A percentile compares a stretch with the other conserved stretches of the same genome.
phyloP scores from a whole-genome alignment of 2,888 invertebrate species.

The Unio delphinus region DNA sequence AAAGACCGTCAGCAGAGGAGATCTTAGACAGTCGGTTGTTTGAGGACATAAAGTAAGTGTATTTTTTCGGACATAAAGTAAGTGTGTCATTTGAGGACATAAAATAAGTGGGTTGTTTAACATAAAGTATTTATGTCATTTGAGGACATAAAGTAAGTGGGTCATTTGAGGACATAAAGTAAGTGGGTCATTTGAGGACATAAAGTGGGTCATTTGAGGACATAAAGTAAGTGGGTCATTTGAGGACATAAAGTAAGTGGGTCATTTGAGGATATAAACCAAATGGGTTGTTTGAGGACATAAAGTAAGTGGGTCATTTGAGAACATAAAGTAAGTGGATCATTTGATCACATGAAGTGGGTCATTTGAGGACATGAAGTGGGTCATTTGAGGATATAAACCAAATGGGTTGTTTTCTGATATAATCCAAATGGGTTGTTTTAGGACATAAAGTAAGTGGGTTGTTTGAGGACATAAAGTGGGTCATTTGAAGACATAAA shows the following conservation, averaged over 20 bases:
- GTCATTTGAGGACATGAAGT: constrained; percentile 30
- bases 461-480: no score
- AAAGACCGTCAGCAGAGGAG: constrained; percentile 62
- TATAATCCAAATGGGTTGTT: neutral
- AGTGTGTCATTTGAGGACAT: neutral
- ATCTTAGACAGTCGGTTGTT: constrained; percentile 50
- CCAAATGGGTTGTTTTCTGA: neutral
- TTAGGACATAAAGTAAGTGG: neutral
- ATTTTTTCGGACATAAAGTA: no score
- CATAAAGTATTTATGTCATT: no score
- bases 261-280: no score
- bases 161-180: constrained; percentile 21
- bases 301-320: constrained; percentile 35
- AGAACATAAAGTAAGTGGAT: constrained; percentile 20
- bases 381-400: constrained; percentile 32
- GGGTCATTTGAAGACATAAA: no score
- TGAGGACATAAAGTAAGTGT: constrained; percentile 23
- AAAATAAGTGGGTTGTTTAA: no score
- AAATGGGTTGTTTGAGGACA: no score
- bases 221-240: no score
- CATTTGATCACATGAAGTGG: constrained; percentile 11
- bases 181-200: neutral
- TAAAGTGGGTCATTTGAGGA: no score
- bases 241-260: no score
- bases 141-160: constrained; percentile 11